Evolutionary conservation across 2,888 invertebrate genomes (phyloP).

Genomic region (Thecocarcelia acutangulata): DNA sequence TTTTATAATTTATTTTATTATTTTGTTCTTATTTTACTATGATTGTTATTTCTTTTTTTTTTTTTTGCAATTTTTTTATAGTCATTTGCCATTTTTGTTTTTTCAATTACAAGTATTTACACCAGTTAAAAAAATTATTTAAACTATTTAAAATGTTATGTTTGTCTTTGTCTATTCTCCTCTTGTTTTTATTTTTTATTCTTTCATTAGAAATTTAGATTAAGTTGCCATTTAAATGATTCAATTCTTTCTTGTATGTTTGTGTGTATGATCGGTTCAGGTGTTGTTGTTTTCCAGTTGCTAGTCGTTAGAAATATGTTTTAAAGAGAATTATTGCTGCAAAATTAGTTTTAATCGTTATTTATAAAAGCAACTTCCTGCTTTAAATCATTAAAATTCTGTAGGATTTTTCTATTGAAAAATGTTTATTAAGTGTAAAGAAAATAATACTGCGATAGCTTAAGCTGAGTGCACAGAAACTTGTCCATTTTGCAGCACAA

Average conservation of each 20-base stretch:
- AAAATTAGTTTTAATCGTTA: conserved; percentile 37
- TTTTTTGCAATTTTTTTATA: conserved; percentile 25
- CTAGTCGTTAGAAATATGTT: conserved; percentile 13
- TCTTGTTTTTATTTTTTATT: too few species aligned
- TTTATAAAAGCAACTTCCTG: conserved; percentile 25
- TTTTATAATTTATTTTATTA: conserved; percentile 60
- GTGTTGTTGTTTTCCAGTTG: conserved; percentile 43
- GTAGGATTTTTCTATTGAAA: background rate
- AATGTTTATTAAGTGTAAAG: background rate
- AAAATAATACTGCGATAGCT: background rate
- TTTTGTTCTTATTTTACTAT: conserved; percentile 39
- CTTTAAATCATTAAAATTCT: conserved; percentile 29
- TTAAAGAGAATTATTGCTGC: conserved; percentile 1
- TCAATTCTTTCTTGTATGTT: conserved; percentile 39
- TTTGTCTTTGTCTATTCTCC: conserved; percentile 2
- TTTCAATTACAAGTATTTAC: conserved; percentile 30
- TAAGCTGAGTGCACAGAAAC: background rate
- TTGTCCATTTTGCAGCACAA: too few species aligned
- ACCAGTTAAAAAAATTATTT: conserved; percentile 38
- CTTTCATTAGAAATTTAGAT: conserved; percentile 58
- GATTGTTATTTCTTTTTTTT: background rate
- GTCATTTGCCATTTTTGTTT: conserved; percentile 31
- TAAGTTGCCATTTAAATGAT: conserved; percentile 46
- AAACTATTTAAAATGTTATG: conserved; percentile 37
- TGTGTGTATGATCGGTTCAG: conserved; percentile 33